phyloP scores from a whole-genome alignment of 2,113 vertebrate species.

The Melanerpes formicivorus region DNA sequence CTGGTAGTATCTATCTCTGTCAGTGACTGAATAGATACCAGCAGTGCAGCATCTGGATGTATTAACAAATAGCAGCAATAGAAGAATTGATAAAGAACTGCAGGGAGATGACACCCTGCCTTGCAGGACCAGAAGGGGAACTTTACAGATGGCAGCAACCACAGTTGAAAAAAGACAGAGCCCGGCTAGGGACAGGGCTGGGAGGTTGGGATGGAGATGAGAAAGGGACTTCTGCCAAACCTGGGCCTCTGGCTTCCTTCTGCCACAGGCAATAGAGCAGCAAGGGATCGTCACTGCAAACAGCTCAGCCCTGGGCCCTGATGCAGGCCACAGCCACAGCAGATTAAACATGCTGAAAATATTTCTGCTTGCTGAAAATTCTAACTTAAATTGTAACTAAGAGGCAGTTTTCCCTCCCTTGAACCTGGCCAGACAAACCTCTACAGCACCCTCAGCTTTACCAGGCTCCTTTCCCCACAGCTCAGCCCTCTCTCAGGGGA shows the following conservation, averaged over 20 bases:
- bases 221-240: neutral
- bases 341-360: neutral
- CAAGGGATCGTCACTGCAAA: neutral
- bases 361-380: neutral
- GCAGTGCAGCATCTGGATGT: neutral
- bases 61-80: accelerated
- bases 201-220: neutral
- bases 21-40: neutral
- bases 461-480: neutral
- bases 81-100: neutral
- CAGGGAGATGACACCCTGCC: neutral
- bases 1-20: neutral
- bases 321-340: neutral
- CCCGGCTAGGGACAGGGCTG: neutral
- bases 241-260: neutral
- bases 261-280: neutral
- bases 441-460: neutral
- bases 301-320: neutral
- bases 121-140: neutral
- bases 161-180: neutral
- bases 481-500: neutral
- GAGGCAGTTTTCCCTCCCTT: neutral
- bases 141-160: neutral
- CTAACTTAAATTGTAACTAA: neutral
- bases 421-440: neutral